These are phyloP conservation scores for Trachelus troglodyta DNA, from an alignment of 2,888 invertebrate genomes.

Conservation along the genomic window DNA sequence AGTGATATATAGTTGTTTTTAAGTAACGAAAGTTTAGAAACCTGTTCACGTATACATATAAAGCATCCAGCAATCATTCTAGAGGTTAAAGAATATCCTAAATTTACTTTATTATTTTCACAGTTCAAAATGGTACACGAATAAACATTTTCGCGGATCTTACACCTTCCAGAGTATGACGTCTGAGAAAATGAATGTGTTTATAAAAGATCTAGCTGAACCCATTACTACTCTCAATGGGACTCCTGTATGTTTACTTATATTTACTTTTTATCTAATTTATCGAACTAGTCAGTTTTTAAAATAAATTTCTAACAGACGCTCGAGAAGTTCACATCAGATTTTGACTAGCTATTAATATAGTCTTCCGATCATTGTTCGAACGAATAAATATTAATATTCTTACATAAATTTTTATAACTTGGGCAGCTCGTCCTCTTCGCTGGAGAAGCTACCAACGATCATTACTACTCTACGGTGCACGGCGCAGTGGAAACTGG, in stretches of 20 bases:
- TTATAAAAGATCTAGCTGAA: conserved; percentile 69
- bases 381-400: too few species aligned
- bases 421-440: conserved; percentile 68
- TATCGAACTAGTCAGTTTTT: background rate
- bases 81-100: too few species aligned
- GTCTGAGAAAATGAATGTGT: conserved; percentile 68
- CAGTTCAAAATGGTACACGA: conserved; percentile 79
- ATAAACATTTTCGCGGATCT: conserved; percentile 78
- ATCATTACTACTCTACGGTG: conserved; percentile 74
- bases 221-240: conserved; percentile 64
- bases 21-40: too few species aligned
- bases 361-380: too few species aligned
- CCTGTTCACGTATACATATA: too few species aligned
- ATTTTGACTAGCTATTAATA: too few species aligned
- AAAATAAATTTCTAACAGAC: background rate
- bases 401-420: background rate
- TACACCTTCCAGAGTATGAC: conserved; percentile 74
- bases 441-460: conserved; percentile 78
- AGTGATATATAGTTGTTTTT: background rate
- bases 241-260: conserved; percentile 56
- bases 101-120: conserved; percentile 29
- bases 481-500: conserved; percentile 82
- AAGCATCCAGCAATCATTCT: too few species aligned
- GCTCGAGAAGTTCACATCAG: too few species aligned
- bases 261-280: background rate